These are phyloP conservation scores for Boloria euphrosyne DNA, from an alignment of 2,888 invertebrate species.

Conservation along the genomic window DNA sequence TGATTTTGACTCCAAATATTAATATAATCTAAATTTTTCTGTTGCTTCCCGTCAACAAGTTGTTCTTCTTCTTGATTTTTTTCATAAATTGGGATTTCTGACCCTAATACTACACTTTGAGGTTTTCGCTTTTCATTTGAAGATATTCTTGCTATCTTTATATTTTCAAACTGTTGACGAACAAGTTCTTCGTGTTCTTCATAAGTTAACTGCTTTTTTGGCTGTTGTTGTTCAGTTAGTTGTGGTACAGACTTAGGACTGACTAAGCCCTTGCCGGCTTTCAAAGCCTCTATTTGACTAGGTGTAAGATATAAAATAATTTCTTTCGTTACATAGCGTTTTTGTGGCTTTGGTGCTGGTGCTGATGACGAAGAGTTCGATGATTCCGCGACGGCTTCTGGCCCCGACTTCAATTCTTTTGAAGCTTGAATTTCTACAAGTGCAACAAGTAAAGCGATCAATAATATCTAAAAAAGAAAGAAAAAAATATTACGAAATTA, in stretches of 20 bases:
- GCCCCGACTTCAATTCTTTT: constrained; percentile 50
- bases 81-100: constrained; percentile 10
- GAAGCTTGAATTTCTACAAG: constrained; percentile 47
- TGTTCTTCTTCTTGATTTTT: neutral
- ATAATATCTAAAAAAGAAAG: constrained; percentile 53
- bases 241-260: constrained; percentile 29
- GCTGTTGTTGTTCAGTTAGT: constrained; percentile 17
- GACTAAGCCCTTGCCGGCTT: constrained; percentile 46
- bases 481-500: neutral
- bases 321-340: constrained; percentile 56
- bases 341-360: constrained; percentile 37
- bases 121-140: constrained; percentile 2
- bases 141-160: constrained; percentile 19
- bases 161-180: constrained; percentile 28
- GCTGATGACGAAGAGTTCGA: constrained; percentile 38
- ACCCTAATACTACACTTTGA: constrained; percentile 5
- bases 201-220: constrained; percentile 38
- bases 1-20: constrained; percentile 15
- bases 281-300: constrained; percentile 59
- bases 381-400: constrained; percentile 50
- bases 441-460: constrained; percentile 49
- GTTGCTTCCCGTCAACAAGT: constrained; percentile 1
- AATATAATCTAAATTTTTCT: neutral
- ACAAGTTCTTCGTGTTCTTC: constrained; percentile 22
- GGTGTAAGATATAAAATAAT: constrained; percentile 66